phyloP scores from a whole-genome alignment of 2,113 vertebrate genomes.

The Archocentrus centrarchus region DNA sequence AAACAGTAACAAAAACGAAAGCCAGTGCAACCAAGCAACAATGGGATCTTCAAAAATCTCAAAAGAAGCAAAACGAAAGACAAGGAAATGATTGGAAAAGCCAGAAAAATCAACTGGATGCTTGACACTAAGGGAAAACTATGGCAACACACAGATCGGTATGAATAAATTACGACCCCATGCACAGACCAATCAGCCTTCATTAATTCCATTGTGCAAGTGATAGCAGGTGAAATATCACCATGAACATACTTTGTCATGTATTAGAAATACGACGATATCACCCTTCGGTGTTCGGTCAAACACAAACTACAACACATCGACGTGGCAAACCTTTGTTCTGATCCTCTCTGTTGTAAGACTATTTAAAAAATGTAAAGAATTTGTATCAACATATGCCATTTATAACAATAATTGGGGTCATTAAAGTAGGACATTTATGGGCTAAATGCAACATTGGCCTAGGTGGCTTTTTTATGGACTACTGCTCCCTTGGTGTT shows the following conservation, averaged over 20 bases:
- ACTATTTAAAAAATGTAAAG: conserved; percentile 51
- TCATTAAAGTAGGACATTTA: conserved; percentile 73
- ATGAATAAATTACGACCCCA: conserved; percentile 25
- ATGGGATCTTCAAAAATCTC: conserved; percentile 28
- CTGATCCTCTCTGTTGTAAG: conserved; percentile 24
- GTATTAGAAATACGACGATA: neutral
- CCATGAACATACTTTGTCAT: conserved; percentile 15
- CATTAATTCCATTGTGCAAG: conserved; percentile 31
- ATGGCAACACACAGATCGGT: conserved; percentile 4
- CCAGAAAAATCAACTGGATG: conserved; percentile 23
- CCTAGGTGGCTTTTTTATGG: conserved; percentile 73
- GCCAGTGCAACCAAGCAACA: conserved; percentile 53
- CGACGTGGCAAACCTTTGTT: conserved; percentile 35
- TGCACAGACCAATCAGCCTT: conserved; percentile 24
- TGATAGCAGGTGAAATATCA: conserved; percentile 43
- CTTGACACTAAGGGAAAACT: conserved; percentile 42
- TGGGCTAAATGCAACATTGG: conserved; percentile 67
- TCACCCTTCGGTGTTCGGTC: neutral
- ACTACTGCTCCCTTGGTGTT: conserved; percentile 76
- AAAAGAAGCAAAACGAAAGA: conserved; percentile 33
- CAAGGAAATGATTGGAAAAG: conserved; percentile 10
- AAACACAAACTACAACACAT: conserved; percentile 19
- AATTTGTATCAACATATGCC: conserved; percentile 58
- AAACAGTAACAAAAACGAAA: conserved; percentile 67
- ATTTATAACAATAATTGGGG: conserved; percentile 73